These are phyloP conservation scores for Crepidodera aurea DNA, from an alignment of 2,888 invertebrate species.

Conservation along the genomic window DNA sequence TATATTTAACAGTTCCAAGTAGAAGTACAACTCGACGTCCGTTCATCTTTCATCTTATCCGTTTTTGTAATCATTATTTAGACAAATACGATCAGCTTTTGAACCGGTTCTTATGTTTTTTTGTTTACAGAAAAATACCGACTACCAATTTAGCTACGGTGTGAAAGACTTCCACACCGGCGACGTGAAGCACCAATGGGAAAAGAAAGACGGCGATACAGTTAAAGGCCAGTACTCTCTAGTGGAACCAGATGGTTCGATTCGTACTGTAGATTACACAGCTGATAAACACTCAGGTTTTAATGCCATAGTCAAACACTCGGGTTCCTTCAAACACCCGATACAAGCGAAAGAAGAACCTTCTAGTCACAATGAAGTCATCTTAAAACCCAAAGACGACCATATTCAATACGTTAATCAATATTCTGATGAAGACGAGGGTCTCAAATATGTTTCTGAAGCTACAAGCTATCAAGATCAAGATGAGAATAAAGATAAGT, in stretches of 20 bases:
- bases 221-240: constrained; percentile 73
- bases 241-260: constrained; percentile 72
- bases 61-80: no score
- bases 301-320: constrained; percentile 67
- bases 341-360: constrained; percentile 31
- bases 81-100: no score
- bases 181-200: constrained; percentile 70
- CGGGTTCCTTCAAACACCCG: constrained; percentile 61
- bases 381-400: constrained; percentile 35
- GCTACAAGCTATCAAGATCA: constrained; percentile 25
- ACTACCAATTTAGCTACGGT: constrained; percentile 71
- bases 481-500: neutral
- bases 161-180: constrained; percentile 69
- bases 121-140: constrained; percentile 65
- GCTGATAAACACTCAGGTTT: constrained; percentile 68
- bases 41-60: no score
- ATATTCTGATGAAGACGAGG: constrained; percentile 33
- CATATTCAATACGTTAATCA: constrained; percentile 18
- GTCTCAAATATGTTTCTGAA: constrained; percentile 32
- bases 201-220: constrained; percentile 68
- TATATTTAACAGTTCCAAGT: no score
- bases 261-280: constrained; percentile 69
- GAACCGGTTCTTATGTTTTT: no score
- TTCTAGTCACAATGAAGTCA: constrained; percentile 47
- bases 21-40: no score